Evolutionary conservation across 1,140 invertebrate species (phyloP).

Genomic region (Stenopsyche tienmushanensis): DNA sequence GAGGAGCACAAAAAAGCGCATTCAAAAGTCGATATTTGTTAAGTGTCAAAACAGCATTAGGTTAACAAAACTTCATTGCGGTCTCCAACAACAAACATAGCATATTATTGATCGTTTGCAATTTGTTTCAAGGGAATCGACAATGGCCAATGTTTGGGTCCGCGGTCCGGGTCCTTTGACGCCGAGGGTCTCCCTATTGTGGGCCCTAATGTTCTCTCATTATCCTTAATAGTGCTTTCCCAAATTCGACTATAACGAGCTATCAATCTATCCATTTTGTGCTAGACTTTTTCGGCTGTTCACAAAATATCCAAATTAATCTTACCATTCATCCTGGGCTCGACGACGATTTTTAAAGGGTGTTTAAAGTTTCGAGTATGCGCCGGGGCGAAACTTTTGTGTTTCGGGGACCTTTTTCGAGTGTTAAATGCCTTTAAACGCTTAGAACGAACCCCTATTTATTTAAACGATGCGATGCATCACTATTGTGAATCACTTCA

Average conservation of each 20-base stretch:
- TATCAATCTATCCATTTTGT: constrained; percentile 25
- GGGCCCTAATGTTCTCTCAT: constrained; percentile 36
- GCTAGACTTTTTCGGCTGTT: neutral
- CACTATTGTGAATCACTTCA: no score
- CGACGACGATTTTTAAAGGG: no score
- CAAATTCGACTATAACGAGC: constrained; percentile 35
- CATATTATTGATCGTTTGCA: constrained; percentile 37
- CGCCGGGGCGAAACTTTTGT: no score
- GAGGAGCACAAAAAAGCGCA: neutral
- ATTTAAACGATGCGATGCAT: no score
- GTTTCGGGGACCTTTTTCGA: no score
- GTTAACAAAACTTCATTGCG: constrained; percentile 26
- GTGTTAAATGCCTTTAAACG: no score
- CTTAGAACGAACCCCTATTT: no score
- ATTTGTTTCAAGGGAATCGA: constrained; percentile 35
- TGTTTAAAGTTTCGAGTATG: no score
- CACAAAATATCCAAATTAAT: neutral
- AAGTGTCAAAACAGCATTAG: constrained; percentile 39
- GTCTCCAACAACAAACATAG: constrained; percentile 28
- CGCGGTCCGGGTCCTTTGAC: constrained; percentile 4
- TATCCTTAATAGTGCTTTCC: constrained; percentile 34
- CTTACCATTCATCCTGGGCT: neutral
- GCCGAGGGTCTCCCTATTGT: constrained; percentile 29
- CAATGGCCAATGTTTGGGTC: no score
- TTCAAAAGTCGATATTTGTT: constrained; percentile 32